Evolutionary conservation across 2,113 vertebrate species (phyloP), one percentile per base, ranked within the genome.

Genomic region (Brachypodius melanocephalos): DNA sequence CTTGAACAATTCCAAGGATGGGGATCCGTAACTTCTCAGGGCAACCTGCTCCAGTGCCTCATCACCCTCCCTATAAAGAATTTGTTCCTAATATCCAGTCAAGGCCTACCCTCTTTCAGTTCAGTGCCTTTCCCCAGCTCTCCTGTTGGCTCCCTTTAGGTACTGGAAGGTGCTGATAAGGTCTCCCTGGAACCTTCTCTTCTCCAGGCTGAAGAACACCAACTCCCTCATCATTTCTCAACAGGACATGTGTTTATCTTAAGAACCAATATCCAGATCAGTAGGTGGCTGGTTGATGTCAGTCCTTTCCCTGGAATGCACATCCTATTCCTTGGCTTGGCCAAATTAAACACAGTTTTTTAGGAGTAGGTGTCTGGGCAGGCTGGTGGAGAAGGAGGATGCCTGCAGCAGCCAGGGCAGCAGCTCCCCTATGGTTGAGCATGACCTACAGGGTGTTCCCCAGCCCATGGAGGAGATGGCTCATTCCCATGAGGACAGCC

Each of bases 351-450:
- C 36, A 45, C 1, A 54, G 2, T 3, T 36, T 78, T 75, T 92
- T 36, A 79, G 62, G 36, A 48, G 40, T 0, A 38, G 29, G 11
- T 54, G 38, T 54, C 28, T 1, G 1, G 29, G 49, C 46, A 63
- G 67, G 48, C 43, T 79, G 52, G 8, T 16, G 57, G 25, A 78
- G 54, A 21, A 83, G 40, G 10, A 66, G 36, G 15, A 6, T 12
- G 43, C 22, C 36, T 38, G 62, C 40, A 78, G 42, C 48, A 79
- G 40, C n/a, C 75, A n/a, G n/a, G 36, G 32, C 75, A 62, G 24
- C 14, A 8, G 26, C 26, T 89, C 16, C 7, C 24, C 22, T 34
- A 0, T 1, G 8, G 34, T 8, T 29, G 25, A 46, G 7, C 22
- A 28, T 3, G 10, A 62, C 4, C 42, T 40, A 5, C 3, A 52